phyloP scores from a whole-genome alignment of 2,797 vertebrate species.

The Dendrocincla fuliginosa region DNA sequence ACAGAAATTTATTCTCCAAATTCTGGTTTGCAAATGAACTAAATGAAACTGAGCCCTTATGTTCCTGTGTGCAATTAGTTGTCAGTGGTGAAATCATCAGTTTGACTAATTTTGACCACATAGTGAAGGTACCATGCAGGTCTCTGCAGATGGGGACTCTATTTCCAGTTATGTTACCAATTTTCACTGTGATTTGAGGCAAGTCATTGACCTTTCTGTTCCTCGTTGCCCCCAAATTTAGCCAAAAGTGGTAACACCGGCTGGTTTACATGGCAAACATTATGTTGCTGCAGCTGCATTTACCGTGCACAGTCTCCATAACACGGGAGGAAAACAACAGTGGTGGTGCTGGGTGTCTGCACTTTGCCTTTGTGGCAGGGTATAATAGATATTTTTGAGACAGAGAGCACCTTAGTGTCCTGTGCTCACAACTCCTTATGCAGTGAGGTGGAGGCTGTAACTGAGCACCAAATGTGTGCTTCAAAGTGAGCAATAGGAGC shows the following conservation, averaged over 20 bases:
- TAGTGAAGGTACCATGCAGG: not conserved
- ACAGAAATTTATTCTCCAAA: not conserved
- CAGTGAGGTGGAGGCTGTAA: not conserved
- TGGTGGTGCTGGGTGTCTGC: not conserved
- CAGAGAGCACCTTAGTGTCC: not conserved
- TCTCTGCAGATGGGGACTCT: not conserved
- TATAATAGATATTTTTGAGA: not conserved
- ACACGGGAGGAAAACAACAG: not conserved
- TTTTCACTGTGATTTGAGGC: not conserved
- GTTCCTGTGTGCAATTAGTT: not conserved
- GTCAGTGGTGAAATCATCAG: not conserved
- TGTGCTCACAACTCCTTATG: not conserved
- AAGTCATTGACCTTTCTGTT: not conserved
- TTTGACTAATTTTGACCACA: not conserved
- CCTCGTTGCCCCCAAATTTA: not conserved
- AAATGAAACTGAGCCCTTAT: accelerated
- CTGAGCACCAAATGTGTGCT: not conserved
- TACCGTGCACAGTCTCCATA: not conserved
- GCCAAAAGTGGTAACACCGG: not conserved
- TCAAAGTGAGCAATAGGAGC: not conserved
- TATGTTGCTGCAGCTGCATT: not conserved
- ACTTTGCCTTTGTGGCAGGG: not conserved
- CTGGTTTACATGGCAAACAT: not conserved
- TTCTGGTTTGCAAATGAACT: not conserved
- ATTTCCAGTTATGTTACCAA: not conserved